phyloP scores from a whole-genome alignment of 2,113 vertebrate genomes.

The Nanorana parkeri region DNA sequence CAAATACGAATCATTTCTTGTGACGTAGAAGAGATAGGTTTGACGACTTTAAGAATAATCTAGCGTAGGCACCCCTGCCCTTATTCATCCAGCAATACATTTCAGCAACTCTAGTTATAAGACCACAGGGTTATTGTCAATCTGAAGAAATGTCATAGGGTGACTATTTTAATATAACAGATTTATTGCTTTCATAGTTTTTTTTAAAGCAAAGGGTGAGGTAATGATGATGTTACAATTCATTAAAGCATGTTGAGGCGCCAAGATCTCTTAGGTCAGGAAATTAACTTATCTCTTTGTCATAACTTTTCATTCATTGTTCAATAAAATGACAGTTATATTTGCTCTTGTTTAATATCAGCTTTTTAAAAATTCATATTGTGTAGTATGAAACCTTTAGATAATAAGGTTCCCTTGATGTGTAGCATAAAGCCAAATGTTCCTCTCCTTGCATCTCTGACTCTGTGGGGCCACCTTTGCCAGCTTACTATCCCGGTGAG shows the following conservation, averaged over 20 bases:
- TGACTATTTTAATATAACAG: slow-evolving; percentile 5
- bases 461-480: slow-evolving; percentile 32
- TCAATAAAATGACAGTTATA: slow-evolving; percentile 26
- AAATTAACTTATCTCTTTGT: slow-evolving; percentile 18
- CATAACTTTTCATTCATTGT: background rate
- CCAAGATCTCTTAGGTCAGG: slow-evolving; percentile 26
- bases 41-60: background rate
- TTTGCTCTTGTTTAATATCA: slow-evolving; percentile 4
- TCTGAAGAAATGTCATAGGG: background rate
- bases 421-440: slow-evolving; percentile 12
- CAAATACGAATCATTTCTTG: background rate
- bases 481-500: slow-evolving; percentile 25
- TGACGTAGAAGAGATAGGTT: background rate
- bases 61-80: background rate
- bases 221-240: slow-evolving; percentile 33
- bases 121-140: background rate
- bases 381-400: slow-evolving; percentile 17
- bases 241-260: slow-evolving; percentile 8
- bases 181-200: slow-evolving; percentile 18
- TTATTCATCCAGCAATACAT: background rate
- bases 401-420: slow-evolving; percentile 30
- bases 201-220: slow-evolving; percentile 12
- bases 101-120: background rate
- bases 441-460: background rate
- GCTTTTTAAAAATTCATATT: background rate